A percentile compares a stretch with the other conserved stretches of the same genome.
These are phyloP conservation scores for Camarhynchus parvulus DNA, from an alignment of 2,113 vertebrate genomes.

Conservation along the genomic window DNA sequence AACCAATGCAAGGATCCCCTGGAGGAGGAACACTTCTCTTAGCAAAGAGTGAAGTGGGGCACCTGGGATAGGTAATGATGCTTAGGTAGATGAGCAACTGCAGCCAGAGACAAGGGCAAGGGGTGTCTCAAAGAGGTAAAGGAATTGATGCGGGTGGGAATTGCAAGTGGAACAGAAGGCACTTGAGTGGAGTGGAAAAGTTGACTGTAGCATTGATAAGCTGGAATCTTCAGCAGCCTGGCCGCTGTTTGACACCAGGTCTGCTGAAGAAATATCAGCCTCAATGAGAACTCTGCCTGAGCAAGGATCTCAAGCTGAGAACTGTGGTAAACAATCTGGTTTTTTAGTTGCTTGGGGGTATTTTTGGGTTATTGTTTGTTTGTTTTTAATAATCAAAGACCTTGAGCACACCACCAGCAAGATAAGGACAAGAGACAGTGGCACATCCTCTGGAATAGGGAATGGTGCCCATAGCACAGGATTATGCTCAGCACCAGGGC, in stretches of 20 bases:
- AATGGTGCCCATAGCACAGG: neutral
- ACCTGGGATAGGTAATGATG: fast-evolving
- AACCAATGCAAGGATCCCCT: neutral
- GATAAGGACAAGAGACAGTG: neutral
- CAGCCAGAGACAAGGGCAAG: neutral
- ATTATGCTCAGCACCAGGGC: neutral
- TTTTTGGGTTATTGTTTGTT: neutral
- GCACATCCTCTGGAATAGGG: neutral
- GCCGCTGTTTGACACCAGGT: neutral
- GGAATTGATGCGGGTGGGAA: neutral
- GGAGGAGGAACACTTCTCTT: neutral
- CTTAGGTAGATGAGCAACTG: neutral
- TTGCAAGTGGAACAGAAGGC: neutral
- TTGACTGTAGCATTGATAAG: neutral
- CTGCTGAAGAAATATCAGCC: neutral
- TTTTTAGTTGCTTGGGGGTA: neutral
- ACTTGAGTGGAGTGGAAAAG: neutral
- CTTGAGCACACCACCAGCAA: neutral
- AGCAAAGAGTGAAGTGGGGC: neutral
- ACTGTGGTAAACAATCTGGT: neutral
- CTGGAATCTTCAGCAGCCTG: neutral
- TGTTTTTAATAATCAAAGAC: neutral
- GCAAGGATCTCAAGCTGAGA: neutral
- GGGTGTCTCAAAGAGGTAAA: neutral
- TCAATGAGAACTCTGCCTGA: neutral